Evolutionary conservation across 2,888 invertebrate genomes (phyloP).

Genomic region (Ophion slaviceki): DNA sequence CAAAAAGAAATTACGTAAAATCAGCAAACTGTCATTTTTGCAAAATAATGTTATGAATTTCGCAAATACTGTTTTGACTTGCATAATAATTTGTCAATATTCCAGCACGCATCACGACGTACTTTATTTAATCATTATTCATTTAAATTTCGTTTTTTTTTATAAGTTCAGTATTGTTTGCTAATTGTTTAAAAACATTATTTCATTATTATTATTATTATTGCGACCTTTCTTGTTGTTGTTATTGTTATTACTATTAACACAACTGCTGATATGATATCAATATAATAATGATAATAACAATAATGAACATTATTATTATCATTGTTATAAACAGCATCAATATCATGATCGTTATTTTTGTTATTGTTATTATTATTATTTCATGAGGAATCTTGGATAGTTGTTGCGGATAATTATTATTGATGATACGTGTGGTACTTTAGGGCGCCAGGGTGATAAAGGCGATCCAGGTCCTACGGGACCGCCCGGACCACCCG

Average conservation of each 20-base stretch:
- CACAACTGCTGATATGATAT: no score
- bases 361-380: slow-evolving; percentile 19
- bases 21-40: background rate
- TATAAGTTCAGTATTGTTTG: background rate
- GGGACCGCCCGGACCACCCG: slow-evolving; percentile 91
- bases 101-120: no score
- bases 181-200: background rate
- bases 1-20: background rate
- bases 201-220: no score
- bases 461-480: slow-evolving; percentile 92
- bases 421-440: slow-evolving; percentile 61
- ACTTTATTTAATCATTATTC: no score
- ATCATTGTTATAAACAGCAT: background rate
- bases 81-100: no score
- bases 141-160: background rate
- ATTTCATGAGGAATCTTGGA: slow-evolving; percentile 32
- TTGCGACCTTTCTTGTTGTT: no score
- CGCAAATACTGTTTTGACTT: no score
- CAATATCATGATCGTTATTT: background rate
- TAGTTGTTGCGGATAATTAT: slow-evolving; percentile 32
- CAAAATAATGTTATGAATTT: background rate
- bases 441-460: slow-evolving; percentile 87
- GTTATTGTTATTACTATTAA: background rate
- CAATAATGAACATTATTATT: background rate
- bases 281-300: background rate